Base-by-base conservation (phyloP, 1,140 invertebrate species). In the Anthonomus grandis region DNA sequence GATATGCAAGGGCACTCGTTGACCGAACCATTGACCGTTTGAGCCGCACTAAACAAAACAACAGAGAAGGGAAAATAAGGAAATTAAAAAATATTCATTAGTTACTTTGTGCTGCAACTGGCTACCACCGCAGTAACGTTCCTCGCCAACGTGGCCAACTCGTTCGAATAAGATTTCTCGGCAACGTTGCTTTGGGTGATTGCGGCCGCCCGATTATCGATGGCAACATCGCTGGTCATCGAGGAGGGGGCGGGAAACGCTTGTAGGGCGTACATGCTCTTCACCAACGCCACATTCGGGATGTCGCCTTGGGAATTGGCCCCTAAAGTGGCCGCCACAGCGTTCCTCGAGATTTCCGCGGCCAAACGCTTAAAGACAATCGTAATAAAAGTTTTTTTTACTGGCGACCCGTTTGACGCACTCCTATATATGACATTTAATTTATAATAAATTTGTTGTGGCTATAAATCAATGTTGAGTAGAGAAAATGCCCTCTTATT, bases 261-360 rank as follows among this genome's bases (percentile, higher is more conserved):
- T 45, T 52, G 62, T 31, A 49, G 52, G 37, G 57, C 63, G 41
- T 65, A 70, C 39, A 69, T 54, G 50, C 63, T 67, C 34, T 70
- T 67, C 2, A 66, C 63, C 2, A 66, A 45, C 10, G 58, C 59
- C 15, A 67, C 51, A 36, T 60, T 61, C 6, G 48, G 42, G 0
- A 62, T 52, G n/a, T 65, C 64, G 15, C 48, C 46, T 58, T 68
- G 67, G 2, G 51, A 71, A 9, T 70, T 65, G 17, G 57, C 55
- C n/a, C 65, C 75, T 56, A 77, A 74, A 3, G 75, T 78, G 49
- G 78, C 78, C 22, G 78, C 71, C 12, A 80, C 71, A 1, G 82
- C 80, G 72, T 85, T 86, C 36, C 85, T 78, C 0, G 86, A 84
- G 67, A 89, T 83, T 74, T 89, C 87, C 50, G 87, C 77, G 3